Evolutionary conservation across 2,888 invertebrate genomes (phyloP), one percentile per base, ranked within the genome.

Genomic region (Lampropteryx suffumata): DNA sequence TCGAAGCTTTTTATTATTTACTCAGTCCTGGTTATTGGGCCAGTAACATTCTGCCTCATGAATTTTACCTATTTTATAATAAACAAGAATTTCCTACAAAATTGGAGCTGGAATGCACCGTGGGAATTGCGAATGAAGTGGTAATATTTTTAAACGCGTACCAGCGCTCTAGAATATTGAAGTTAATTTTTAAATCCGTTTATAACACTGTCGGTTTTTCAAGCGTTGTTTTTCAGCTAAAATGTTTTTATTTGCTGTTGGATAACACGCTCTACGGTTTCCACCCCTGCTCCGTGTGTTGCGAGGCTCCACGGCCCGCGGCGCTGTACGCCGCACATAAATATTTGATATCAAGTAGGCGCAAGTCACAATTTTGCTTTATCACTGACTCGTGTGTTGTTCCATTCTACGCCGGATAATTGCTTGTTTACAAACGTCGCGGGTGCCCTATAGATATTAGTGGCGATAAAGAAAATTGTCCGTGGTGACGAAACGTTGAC

Each of bases 321-420:
- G 68, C 65, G 64, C 61, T 65, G 65, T 62, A 62, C 71, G 61
- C 57, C 34, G 55, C 59, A 61, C 65, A 76, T 80, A 77, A 79
- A 81, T 81, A 81, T 79, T 81, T 79, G 69, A 78, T 79, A 73
- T 67, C 66, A 68, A 73, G 67, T 67, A 67, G 68, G 65, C 64
- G 56, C 65, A 64, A 65, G 66, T 74, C 69, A 71, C 75, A 70
- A 72, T 69, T 73, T 73, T 63, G 69, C 70, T 73, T 71, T 71
- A 74, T 70, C 69, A 65, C 53, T 47, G 45, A 36, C 53, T 58
- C 41, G 52, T 59, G 56, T 61, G 47, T 54, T 57, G 61, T 64
- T 70, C 67, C 71, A 73, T 71, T 64, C 52, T 54, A 40, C 12
- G 57, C 48, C 56, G 3, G 61, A 69, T 64, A 60, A 67, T 69